Evolutionary conservation across 1,140 invertebrate species (phyloP).

Genomic region (Ylistrum balloti): DNA sequence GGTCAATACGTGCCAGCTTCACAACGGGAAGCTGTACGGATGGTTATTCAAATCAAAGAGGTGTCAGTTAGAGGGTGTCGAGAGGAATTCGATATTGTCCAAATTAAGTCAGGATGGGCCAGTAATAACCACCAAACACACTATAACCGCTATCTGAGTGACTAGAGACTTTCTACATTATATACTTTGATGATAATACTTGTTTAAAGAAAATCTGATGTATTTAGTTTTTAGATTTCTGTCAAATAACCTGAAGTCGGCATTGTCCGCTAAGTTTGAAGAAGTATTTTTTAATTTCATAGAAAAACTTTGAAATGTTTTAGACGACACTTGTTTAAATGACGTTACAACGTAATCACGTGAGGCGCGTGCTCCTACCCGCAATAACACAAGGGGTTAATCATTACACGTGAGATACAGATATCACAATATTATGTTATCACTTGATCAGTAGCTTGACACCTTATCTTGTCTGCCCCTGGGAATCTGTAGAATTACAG

Average conservation of each 20-base stretch:
- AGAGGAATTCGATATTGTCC: neutral
- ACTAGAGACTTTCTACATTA: no score
- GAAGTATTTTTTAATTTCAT: neutral
- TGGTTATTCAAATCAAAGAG: neutral
- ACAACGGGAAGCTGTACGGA: slow-evolving; percentile 3
- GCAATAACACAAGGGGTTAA: neutral
- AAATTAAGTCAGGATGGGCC: neutral
- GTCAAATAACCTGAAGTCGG: neutral
- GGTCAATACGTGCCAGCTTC: neutral
- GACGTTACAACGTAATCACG: neutral
- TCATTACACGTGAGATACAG: neutral
- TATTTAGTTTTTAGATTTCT: neutral
- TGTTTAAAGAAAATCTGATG: neutral
- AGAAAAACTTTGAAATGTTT: neutral
- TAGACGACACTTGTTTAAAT: neutral
- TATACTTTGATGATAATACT: no score
- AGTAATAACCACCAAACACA: neutral
- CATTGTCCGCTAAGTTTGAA: neutral
- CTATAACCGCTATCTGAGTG: neutral
- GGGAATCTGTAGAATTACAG: neutral
- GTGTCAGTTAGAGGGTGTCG: neutral
- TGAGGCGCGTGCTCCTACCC: neutral
- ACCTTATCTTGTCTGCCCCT: neutral
- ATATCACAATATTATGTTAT: neutral
- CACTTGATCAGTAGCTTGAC: neutral